phyloP scores from a whole-genome alignment of 2,888 invertebrate species.

The Dilophus febrilis region DNA sequence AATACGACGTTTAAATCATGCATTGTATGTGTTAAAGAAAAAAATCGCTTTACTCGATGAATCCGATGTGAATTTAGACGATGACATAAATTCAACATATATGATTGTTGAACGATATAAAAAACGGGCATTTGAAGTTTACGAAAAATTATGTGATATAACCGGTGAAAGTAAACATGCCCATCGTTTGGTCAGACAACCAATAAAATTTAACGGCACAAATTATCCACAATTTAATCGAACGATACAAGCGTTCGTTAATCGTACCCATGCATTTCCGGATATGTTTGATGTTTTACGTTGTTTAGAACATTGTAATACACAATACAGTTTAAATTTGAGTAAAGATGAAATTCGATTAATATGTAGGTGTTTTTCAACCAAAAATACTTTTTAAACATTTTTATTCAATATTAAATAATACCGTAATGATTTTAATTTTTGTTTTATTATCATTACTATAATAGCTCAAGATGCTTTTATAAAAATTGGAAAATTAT shows the following conservation, averaged over 20 bases:
- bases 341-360: constrained; percentile 25
- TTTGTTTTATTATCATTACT: constrained; percentile 18
- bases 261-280: constrained; percentile 30
- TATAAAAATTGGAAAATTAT: constrained; percentile 42
- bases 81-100: constrained; percentile 55
- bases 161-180: constrained; percentile 34
- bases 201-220: constrained; percentile 25
- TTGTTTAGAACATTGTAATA: constrained; percentile 26
- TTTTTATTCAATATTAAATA: not conserved
- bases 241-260: constrained; percentile 25
- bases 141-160: constrained; percentile 45
- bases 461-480: constrained; percentile 41
- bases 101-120: constrained; percentile 41
- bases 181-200: constrained; percentile 24
- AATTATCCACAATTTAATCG: constrained; percentile 25
- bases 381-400: too few species aligned
- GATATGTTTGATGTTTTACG: constrained; percentile 36
- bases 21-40: constrained; percentile 42
- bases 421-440: not conserved
- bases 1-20: constrained; percentile 37
- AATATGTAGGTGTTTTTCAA: constrained; percentile 18
- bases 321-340: constrained; percentile 20
- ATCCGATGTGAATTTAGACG: constrained; percentile 54
- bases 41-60: constrained; percentile 50
- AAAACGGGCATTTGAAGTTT: constrained; percentile 28